Conservation (phyloP, 2,113 vertebrate species). For the Benitochromis conjunctus region DNA sequence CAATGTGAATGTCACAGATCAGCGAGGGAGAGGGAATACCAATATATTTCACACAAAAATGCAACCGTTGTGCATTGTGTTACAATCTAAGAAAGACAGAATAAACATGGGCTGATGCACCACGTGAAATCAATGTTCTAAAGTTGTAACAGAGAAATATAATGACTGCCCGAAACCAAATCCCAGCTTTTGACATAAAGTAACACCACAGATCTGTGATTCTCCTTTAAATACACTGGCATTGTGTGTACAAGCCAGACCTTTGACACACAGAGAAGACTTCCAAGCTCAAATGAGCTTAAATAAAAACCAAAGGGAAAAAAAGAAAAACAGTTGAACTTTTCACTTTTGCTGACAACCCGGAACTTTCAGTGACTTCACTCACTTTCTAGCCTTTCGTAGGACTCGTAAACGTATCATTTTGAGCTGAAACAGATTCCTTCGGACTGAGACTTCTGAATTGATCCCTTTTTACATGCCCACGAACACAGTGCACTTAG, state of each 20-base stretch:
- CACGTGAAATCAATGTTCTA: neutral
- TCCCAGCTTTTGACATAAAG: neutral
- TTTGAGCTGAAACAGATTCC: neutral
- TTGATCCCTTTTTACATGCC: neutral
- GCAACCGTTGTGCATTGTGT: neutral
- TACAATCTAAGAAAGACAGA: neutral
- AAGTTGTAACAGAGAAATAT: neutral
- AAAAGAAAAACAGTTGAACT: neutral
- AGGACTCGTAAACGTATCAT: neutral
- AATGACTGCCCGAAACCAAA: neutral
- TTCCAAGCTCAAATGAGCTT: neutral
- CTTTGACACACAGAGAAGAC: neutral
- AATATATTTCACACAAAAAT: neutral
- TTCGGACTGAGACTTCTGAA: neutral
- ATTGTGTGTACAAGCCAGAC: neutral
- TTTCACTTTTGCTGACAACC: neutral
- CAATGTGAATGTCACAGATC: slow-evolving; percentile 13
- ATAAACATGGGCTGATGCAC: neutral
- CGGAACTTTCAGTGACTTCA: neutral
- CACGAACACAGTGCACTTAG: neutral
- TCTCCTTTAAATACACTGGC: neutral
- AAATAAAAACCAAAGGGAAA: neutral
- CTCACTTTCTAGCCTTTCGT: neutral
- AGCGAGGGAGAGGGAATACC: neutral
- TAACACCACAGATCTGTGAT: neutral